These are phyloP conservation scores for Melanogrammus aeglefinus DNA, from an alignment of 2,797 vertebrate species.

Conservation along the genomic window DNA sequence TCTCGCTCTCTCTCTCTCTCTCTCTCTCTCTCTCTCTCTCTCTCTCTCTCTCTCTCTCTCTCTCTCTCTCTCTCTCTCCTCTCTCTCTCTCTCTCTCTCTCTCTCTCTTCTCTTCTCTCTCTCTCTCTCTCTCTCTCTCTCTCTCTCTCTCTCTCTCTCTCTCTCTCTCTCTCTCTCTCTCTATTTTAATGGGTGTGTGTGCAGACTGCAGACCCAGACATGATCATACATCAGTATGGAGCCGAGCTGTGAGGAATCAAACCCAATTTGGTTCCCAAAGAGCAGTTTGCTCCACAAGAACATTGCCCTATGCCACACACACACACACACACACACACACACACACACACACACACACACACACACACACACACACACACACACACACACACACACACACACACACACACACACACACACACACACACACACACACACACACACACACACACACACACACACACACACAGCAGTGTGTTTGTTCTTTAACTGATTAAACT, in stretches of 20 bases:
- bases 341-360: conserved; percentile 3
- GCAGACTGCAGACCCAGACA: not conserved
- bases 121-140: not conserved
- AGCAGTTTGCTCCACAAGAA: conserved; percentile 11
- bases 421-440: conserved; percentile 6
- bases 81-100: not conserved
- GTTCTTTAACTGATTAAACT: conserved; percentile 28
- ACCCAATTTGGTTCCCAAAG: conserved; percentile 35
- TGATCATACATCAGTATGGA: conserved; percentile 20
- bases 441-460: conserved; percentile 13
- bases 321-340: not conserved
- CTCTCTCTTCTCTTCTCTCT: no score
- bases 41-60: not conserved
- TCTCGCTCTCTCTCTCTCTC: not conserved
- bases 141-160: not conserved
- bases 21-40: not conserved
- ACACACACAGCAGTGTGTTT: conserved; percentile 13
- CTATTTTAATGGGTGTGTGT: not conserved
- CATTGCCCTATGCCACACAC: not conserved
- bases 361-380: conserved; percentile 8
- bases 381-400: not conserved
- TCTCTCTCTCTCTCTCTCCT: not conserved
- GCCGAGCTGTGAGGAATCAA: conserved; percentile 33
- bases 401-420: not conserved
- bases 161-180: not conserved